These are phyloP conservation scores for Cirrhinus mrigala DNA, from an alignment of 2,797 vertebrate species.

Conservation along the genomic window DNA sequence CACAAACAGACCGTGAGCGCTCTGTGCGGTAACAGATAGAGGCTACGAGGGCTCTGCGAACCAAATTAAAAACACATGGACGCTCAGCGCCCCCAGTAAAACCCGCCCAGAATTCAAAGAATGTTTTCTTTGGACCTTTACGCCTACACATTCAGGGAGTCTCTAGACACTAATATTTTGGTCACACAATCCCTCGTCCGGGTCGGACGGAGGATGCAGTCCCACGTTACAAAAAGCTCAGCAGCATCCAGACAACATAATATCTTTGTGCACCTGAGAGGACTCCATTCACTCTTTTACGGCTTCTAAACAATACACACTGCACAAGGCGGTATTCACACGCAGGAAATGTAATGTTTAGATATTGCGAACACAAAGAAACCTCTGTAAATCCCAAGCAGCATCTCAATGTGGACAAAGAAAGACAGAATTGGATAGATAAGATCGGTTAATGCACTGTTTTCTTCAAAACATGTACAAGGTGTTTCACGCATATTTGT, in stretches of 20 bases:
- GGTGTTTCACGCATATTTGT: not conserved
- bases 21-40: slow-evolving; percentile 10
- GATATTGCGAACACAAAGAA: slow-evolving; percentile 31
- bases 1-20: slow-evolving; percentile 11
- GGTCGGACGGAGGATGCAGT: not conserved
- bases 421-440: slow-evolving; percentile 16
- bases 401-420: not conserved
- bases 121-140: slow-evolving; percentile 51
- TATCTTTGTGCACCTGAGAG: slow-evolving; percentile 39
- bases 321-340: slow-evolving; percentile 6
- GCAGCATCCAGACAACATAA: slow-evolving; percentile 1
- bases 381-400: slow-evolving; percentile 4
- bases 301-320: slow-evolving; percentile 16
- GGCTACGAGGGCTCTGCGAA: not conserved
- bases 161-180: slow-evolving; percentile 47
- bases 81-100: slow-evolving; percentile 6
- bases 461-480: not conserved
- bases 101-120: slow-evolving; percentile 42
- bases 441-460: slow-evolving; percentile 27
- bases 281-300: slow-evolving; percentile 5
- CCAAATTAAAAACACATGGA: slow-evolving; percentile 48
- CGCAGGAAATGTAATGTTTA: slow-evolving; percentile 31
- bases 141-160: slow-evolving; percentile 17
- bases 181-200: slow-evolving; percentile 26
- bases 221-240: slow-evolving; percentile 32